These are phyloP conservation scores for Dicranocentrus wangi DNA, from an alignment of 2,888 invertebrate genomes.

Conservation along the genomic window DNA sequence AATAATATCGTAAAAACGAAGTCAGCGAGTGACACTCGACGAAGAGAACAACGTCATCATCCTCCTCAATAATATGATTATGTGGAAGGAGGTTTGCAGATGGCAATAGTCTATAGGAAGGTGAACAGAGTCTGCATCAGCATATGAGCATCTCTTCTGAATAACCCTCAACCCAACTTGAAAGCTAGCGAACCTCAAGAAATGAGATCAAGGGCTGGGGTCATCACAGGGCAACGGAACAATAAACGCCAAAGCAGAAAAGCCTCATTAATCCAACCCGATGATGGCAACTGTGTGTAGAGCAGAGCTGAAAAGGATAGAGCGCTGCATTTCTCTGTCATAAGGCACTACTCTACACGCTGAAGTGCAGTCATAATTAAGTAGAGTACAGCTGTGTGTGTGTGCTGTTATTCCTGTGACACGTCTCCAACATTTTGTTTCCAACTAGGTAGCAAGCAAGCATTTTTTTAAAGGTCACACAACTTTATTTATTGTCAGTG, in stretches of 20 bases:
- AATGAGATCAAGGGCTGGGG: slow-evolving; percentile 66
- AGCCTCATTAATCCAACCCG: slow-evolving; percentile 54
- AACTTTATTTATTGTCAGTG: slow-evolving; percentile 26
- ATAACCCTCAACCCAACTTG: slow-evolving; percentile 12
- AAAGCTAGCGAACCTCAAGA: slow-evolving; percentile 51
- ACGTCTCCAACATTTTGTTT: slow-evolving; percentile 17
- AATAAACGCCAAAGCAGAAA: slow-evolving; percentile 59
- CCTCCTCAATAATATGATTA: background rate
- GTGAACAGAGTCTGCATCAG: too few relatives aligned
- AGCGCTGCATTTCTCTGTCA: slow-evolving; percentile 5
- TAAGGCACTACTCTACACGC: background rate
- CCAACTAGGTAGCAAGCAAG: slow-evolving; percentile 30
- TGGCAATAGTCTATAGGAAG: slow-evolving; percentile 27
- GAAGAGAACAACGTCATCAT: too few relatives aligned
- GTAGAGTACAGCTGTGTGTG: too few relatives aligned
- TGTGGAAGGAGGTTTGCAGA: background rate
- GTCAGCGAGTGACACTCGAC: background rate
- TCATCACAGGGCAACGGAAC: slow-evolving; percentile 63
- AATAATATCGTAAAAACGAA: background rate
- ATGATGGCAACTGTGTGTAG: too few relatives aligned
- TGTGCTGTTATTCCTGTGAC: slow-evolving; percentile 5
- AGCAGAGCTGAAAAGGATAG: too few relatives aligned
- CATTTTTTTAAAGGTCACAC: slow-evolving; percentile 54
- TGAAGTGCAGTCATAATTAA: background rate
- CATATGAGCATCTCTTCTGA: slow-evolving; percentile 24